Evolutionary conservation across 2,113 vertebrate species (phyloP), one percentile per base, ranked within the genome.

Genomic region (Butastur rufipennis): DNA sequence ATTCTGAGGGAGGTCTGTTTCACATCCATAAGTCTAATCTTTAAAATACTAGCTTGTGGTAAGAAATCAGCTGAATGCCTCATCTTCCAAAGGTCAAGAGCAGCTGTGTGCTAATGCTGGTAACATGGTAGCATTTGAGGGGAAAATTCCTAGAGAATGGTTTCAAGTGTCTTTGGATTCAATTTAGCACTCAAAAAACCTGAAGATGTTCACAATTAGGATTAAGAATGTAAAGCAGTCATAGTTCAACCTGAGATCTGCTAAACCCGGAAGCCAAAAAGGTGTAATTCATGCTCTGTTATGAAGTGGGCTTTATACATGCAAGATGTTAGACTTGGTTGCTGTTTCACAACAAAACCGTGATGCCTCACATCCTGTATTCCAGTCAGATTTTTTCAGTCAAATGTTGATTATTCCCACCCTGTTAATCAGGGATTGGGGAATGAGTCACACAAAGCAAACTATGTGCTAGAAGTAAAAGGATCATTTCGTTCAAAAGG

Each of bases 111-210:
- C 32, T 66, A 13, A 8, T 26, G 3, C 48, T 73, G 85, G 29
- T 27, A n/a, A 27, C 21, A 5, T 0, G 1, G 50, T 50, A 6
- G 17, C 2, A 4, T 43, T 45, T 67, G 38, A 48, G 58, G 27
- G 36, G 26, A 11, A 36, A 17, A 2, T 72, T 73, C 50, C 34
- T 23, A 18, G 65, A 85, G 72, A 17, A 62, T 29, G 38, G 18
- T 59, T 88, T 77, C n/a, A 29, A 1, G 31, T 65, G 31, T 38
- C 19, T 56, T 80, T 73, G 67, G 72, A 19, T 58, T 94, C 6
- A 9, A 61, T 77, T 75, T 61, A 52, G 34, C 27, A 13, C 34
- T 88, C 18, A 15, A 16, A 90, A 78, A 34, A 62, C 3, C 9
- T 38, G 55, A 63, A 32, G 23, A 9, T 25, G 6, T 43, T 81